Conservation (phyloP, 2,113 vertebrate species). For the Sakesphorus luctuosus region DNA sequence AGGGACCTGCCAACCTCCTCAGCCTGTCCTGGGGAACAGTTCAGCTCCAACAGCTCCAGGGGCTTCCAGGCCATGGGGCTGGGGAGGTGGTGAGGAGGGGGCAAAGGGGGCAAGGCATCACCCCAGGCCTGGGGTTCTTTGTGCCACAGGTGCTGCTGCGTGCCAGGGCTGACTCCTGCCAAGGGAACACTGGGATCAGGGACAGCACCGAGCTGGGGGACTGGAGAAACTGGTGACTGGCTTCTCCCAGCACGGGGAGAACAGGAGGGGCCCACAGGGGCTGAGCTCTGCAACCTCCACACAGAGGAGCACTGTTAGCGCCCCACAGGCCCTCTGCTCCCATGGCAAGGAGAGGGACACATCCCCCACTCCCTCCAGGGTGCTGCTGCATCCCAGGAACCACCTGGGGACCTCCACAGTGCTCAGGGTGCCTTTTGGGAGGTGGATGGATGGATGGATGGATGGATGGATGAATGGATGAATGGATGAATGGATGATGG, state of each 20-base stretch:
- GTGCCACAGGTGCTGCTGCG: fast-evolving
- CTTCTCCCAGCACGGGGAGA: background rate
- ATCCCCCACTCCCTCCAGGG: fast-evolving
- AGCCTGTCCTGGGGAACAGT: background rate
- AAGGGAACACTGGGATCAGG: fast-evolving
- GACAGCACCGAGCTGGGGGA: background rate
- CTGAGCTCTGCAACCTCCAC: background rate
- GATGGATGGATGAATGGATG: too few species aligned
- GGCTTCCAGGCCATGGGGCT: background rate
- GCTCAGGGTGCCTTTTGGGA: background rate
- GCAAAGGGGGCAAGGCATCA: background rate
- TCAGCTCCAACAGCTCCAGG: background rate
- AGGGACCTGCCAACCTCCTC: background rate
- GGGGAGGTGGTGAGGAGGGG: background rate
- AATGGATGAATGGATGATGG: background rate
- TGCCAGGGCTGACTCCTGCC: background rate
- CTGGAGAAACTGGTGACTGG: background rate
- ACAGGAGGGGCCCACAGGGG: fast-evolving
- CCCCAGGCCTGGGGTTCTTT: background rate
- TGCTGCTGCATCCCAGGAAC: background rate
- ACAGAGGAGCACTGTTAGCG: background rate
- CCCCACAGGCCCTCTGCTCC: background rate
- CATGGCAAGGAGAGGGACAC: fast-evolving
- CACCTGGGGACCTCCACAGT: fast-evolving
- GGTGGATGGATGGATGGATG: background rate